These are phyloP conservation scores for Euzetes globulus DNA, from an alignment of 2,888 invertebrate genomes.

Conservation along the genomic window DNA sequence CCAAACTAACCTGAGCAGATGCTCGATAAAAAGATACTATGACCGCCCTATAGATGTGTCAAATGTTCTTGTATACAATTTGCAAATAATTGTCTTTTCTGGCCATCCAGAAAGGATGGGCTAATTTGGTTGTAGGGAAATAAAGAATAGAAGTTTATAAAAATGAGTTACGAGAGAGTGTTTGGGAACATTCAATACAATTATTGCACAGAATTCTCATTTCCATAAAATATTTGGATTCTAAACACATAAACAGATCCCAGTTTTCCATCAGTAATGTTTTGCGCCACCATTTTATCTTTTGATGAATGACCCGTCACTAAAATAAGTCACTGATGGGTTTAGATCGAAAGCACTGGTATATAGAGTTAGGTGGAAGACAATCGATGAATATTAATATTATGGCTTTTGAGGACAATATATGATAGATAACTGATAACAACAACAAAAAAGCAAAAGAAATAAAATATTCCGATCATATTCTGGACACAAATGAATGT, in stretches of 20 bases:
- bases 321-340: not conserved
- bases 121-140: no score
- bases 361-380: not conserved
- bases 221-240: not conserved
- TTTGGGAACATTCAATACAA: not conserved
- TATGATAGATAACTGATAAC: not conserved
- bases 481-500: slow-evolving; percentile 13
- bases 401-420: not conserved
- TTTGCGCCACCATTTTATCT: not conserved
- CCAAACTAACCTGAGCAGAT: no score
- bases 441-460: not conserved
- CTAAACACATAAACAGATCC: not conserved
- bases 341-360: not conserved
- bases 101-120: no score
- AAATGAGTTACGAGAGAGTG: no score
- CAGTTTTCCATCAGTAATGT: not conserved
- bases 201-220: not conserved
- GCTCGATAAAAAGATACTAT: no score
- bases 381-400: not conserved
- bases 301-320: slow-evolving; percentile 27
- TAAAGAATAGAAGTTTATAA: no score
- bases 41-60: not conserved
- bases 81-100: not conserved
- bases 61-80: not conserved
- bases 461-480: slow-evolving; percentile 1